A percentile compares a stretch with the other conserved stretches of the same genome.
phyloP scores from a whole-genome alignment of 2,888 invertebrate species.

The Coecobrya sp. region DNA sequence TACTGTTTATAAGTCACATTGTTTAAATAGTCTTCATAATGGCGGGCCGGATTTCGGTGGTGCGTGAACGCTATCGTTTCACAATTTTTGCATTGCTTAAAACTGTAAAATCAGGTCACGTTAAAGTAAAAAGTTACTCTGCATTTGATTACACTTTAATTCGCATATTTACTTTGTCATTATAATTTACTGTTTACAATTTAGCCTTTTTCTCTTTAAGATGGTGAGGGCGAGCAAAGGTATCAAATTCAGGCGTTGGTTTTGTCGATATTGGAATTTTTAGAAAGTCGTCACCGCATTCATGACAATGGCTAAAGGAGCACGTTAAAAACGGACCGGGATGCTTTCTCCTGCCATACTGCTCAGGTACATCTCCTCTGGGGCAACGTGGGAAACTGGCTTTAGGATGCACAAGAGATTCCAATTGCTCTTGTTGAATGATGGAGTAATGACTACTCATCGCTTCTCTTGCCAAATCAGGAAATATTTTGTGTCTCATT shows the following conservation, averaged over 20 bases:
- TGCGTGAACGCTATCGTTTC: conserved; percentile 59
- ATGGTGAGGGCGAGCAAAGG: conserved; percentile 33
- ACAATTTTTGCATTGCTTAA: conserved; percentile 65
- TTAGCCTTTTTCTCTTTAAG: conserved; percentile 59
- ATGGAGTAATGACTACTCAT: conserved; percentile 46
- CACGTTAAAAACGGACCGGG: conserved; percentile 71
- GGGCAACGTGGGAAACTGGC: conserved; percentile 68
- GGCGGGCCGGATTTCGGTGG: conserved; percentile 67
- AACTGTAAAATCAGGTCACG: conserved; percentile 44
- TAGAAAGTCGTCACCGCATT: conserved; percentile 67
- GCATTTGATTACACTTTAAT: neutral
- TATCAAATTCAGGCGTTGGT: conserved; percentile 40
- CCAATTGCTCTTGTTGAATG: conserved; percentile 27
- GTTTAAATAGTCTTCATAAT: conserved; percentile 72
- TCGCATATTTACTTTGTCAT: neutral
- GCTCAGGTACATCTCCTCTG: conserved; percentile 56
- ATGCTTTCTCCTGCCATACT: conserved; percentile 39
- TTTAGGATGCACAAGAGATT: conserved; percentile 37
- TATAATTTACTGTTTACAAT: conserved; percentile 53
- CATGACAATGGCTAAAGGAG: conserved; percentile 54
- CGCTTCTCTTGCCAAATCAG: conserved; percentile 33
- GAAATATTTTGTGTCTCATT: neutral
- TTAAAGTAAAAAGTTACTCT: neutral
- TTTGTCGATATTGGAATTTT: conserved; percentile 29
- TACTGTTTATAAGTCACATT: conserved; percentile 72